Percentiles rank a stretch among this genome's conserved stretches.
These are phyloP conservation scores for Rhyacophila evoluta DNA, from an alignment of 2,888 invertebrate genomes.

Conservation along the genomic window DNA sequence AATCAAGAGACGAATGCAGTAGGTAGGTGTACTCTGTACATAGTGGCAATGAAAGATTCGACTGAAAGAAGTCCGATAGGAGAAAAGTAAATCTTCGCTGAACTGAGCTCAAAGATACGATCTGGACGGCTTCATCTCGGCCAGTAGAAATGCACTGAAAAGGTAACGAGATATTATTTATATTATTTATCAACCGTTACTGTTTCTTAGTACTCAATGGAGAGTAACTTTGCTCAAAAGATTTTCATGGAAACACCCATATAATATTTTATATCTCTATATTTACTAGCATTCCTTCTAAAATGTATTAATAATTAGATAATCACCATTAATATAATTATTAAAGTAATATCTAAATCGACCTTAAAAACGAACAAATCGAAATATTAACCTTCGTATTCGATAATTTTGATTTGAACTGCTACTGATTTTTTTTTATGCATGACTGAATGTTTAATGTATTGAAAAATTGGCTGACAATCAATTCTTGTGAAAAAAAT, in stretches of 20 bases:
- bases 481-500: too few relatives aligned
- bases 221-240: neutral
- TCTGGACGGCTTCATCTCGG: slow-evolving; percentile 22
- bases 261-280: too few relatives aligned
- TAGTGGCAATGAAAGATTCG: slow-evolving; percentile 11
- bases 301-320: too few relatives aligned
- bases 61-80: slow-evolving; percentile 6
- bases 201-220: neutral
- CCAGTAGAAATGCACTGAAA: neutral
- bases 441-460: too few relatives aligned
- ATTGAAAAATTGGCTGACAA: too few relatives aligned
- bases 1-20: neutral
- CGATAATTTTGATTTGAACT: too few relatives aligned
- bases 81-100: slow-evolving; percentile 13
- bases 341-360: too few relatives aligned
- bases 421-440: too few relatives aligned
- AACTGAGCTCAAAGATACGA: neutral
- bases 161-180: neutral
- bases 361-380: too few relatives aligned
- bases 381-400: too few relatives aligned
- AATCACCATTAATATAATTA: too few relatives aligned
- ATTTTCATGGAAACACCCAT: neutral
- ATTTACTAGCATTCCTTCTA: too few relatives aligned
- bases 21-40: neutral
- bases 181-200: neutral